Evolutionary conservation across 2,888 invertebrate species (phyloP), one percentile per base, ranked within the genome.

Genomic region (Drymonia ruficornis): DNA sequence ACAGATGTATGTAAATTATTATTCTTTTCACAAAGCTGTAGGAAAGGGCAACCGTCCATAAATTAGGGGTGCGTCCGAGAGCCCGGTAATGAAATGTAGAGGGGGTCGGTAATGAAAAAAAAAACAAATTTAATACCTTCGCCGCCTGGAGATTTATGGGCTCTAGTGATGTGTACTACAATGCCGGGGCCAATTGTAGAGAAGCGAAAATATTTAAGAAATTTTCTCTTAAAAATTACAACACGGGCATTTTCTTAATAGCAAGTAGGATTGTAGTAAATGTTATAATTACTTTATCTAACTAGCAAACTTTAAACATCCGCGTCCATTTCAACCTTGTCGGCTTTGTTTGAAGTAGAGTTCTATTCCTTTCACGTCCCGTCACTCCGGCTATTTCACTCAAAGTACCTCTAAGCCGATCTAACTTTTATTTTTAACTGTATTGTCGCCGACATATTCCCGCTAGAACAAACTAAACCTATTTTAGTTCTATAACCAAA

Each of bases 31-130:
- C 56, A 40, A 56, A 51, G 51, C 49, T 49, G 54, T 53, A 52
- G 59, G 57, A 48, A 46, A 31, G 50, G 31, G 31, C 34, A 38
- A 12, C 28, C 45, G 49, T 19, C 50, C 34, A 68, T 69, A 71
- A 69, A 69, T 69, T 68, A 68, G 49, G 49, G 13, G 38, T 46
- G n/a, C 50, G 48, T 49, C 59, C 54, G 42, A 56, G 36, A 49
- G 49, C 50, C 59, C 59, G 52, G 65, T 71, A 71, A 71, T 71
- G 69, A 69, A 69, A 69, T 67, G 68, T 67, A 55, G n/a, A n/a
- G 65, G 68, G 52, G 51, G 53, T 45, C 58, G 51, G 55, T 64
- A 65, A 68, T 65, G 60, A 69, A 71, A 71, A 69, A 23, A 70
- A 69, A 69, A 70, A 65, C 69, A 62, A 69, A 69, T 69, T 68